Evolutionary conservation across 2,113 vertebrate species (phyloP).

Genomic region (Lasiurus cinereus): DNA sequence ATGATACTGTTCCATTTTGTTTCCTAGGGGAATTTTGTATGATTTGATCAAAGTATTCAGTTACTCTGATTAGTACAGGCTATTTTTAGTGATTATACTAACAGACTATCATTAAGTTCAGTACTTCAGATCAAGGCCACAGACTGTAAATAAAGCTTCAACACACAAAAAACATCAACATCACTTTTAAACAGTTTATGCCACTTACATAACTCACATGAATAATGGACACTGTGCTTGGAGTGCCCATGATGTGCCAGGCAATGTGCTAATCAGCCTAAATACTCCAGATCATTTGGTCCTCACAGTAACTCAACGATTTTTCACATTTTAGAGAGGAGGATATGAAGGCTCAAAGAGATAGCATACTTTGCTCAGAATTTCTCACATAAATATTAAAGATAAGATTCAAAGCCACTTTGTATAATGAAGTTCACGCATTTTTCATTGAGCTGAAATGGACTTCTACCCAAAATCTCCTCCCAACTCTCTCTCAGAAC

Average conservation of each 20-base stretch:
- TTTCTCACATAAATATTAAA: slow-evolving; percentile 32
- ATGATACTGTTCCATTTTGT: neutral
- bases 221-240: neutral
- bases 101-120: neutral
- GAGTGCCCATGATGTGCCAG: neutral
- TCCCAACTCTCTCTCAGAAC: neutral
- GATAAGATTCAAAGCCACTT: neutral
- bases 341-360: neutral
- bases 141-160: neutral
- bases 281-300: neutral
- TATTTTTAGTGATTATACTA: slow-evolving; percentile 16
- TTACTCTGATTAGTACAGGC: neutral
- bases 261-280: neutral
- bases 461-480: neutral
- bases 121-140: neutral
- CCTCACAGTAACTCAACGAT: neutral
- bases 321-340: neutral
- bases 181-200: neutral
- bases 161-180: neutral
- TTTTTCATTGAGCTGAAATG: slow-evolving; percentile 37
- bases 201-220: neutral
- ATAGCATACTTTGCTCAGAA: neutral
- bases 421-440: neutral
- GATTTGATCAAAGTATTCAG: neutral
- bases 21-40: neutral